These are phyloP conservation scores for Archegozetes longisetosus DNA, from an alignment of 1,140 invertebrate genomes.

Conservation along the genomic window DNA sequence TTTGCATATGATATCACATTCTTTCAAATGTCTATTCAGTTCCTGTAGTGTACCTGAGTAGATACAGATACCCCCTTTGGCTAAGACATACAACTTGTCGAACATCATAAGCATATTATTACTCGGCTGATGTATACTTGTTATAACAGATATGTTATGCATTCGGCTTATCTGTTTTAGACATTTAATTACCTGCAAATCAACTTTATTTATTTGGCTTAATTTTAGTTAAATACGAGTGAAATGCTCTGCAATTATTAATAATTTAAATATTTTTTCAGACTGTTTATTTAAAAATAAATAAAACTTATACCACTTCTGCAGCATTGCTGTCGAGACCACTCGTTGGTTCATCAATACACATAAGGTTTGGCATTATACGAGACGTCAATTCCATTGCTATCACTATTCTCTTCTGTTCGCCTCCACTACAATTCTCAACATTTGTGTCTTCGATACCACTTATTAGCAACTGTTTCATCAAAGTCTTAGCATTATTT, in stretches of 20 bases:
- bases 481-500: neutral
- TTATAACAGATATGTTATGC: neutral
- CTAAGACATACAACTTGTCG: slow-evolving; percentile 3
- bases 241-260: neutral
- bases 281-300: too few species aligned
- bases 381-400: neutral
- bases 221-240: neutral
- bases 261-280: neutral
- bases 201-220: too few species aligned
- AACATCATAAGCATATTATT: neutral
- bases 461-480: neutral
- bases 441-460: neutral
- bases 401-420: slow-evolving; percentile 1
- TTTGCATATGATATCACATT: neutral
- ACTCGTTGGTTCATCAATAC: slow-evolving; percentile 28
- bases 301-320: slow-evolving; percentile 2
- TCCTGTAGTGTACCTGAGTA: neutral
- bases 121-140: slow-evolving; percentile 3
- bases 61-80: slow-evolving; percentile 5
- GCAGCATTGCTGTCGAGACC: slow-evolving; percentile 29
- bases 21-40: neutral
- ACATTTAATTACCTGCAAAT: neutral
- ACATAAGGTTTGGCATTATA: slow-evolving; percentile 5
- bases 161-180: neutral
- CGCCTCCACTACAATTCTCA: neutral